These are phyloP conservation scores for Vicugna pacos DNA, from an alignment of 2,113 vertebrate genomes.

Conservation along the genomic window DNA sequence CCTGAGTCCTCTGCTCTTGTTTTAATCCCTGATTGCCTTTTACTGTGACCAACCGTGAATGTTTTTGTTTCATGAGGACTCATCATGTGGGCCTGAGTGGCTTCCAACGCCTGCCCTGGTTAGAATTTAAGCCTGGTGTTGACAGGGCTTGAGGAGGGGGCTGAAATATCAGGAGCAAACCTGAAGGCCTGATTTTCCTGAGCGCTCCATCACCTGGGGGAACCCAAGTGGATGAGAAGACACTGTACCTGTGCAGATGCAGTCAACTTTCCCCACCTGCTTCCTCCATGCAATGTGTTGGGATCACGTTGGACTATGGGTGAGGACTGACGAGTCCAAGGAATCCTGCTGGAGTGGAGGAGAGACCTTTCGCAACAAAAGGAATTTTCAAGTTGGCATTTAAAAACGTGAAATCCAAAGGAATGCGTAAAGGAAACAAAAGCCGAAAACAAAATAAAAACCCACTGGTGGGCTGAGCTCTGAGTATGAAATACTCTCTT, in stretches of 20 bases:
- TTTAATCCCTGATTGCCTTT: background rate
- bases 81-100: background rate
- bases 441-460: constrained; percentile 62
- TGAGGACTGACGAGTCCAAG: background rate
- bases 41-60: background rate
- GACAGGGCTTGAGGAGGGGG: background rate
- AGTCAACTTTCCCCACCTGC: background rate
- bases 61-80: background rate
- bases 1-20: background rate
- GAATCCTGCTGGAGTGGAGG: background rate
- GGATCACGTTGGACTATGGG: background rate
- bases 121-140: background rate
- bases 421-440: constrained; percentile 72
- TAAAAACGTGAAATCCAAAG: constrained; percentile 55
- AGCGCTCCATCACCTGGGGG: background rate
- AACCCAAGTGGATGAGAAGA: background rate
- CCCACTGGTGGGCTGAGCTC: constrained; percentile 56
- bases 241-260: accelerated
- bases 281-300: accelerated
- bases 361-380: constrained; percentile 36
- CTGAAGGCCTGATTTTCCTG: background rate
- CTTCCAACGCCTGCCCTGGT: background rate
- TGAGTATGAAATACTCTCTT: constrained; percentile 79
- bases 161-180: background rate
- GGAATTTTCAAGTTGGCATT: constrained; percentile 57